Base-by-base conservation (phyloP, 2,113 vertebrate genomes). In the Mirza zaza region DNA sequence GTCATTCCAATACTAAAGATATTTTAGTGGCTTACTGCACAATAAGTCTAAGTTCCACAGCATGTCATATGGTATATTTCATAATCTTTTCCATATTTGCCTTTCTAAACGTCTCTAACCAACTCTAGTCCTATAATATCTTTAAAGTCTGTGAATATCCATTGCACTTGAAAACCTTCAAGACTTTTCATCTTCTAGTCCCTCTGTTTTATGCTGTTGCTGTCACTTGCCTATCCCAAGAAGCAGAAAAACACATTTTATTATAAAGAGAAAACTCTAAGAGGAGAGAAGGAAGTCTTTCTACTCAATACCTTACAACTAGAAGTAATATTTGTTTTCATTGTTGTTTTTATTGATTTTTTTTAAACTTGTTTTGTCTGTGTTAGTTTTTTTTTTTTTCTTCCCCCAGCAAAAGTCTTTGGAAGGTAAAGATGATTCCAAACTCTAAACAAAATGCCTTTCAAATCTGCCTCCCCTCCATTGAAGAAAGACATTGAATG, bases 1-100 rank as follows among this genome's bases (percentile, higher is more conserved):
- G 81, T 85, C 80, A 71, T 94, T 94, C 39, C 86, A 91, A 36
- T 13, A 34, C 36, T 87, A 85, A 96, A 92, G 45, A 52, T 81
- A 84, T 90, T 76, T 88, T 45, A 59, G 70, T 65, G 86, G 45
- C 42, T 96, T 75, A 92, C 32, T 85, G n/a, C 32, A 90, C 36
- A 85, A 87, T 88, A 83, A 83, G 70, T 91, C 57, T 87, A 65
- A 76, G 76, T 87, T 91, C 50, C 17, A 18, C n/a, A 61, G 14
- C 77, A 36, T 14, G 57, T 68, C 91, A 67, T 32, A 50, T 50
- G 76, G 76, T 48, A n/a, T 83, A 84, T 87, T 77, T 92, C 75
- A 87, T 68, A 73, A 87, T 86, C 57, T 80, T 21, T 83, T 83
- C 81, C 18, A 12, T 92, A 68, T 48, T 55, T 67, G 76, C 65